Base-by-base conservation (phyloP, 2,888 invertebrate species). In the Limnephilus marmoratus region DNA sequence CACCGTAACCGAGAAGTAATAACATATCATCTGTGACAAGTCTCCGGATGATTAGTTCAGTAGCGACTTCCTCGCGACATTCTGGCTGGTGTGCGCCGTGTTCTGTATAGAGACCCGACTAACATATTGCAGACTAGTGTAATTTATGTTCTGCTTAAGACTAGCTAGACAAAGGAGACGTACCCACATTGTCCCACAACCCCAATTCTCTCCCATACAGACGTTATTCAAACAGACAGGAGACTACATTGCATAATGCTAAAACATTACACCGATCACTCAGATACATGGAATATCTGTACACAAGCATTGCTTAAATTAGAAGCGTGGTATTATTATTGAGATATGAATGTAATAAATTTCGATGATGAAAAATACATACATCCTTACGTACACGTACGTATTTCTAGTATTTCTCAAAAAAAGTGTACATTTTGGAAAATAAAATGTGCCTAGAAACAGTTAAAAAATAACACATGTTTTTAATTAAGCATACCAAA, bases 61-160 rank as follows among this genome's bases (percentile, higher is more conserved):
- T 15, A 18, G 34, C 83, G 83, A 29, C 83, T 83, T 83, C 37
- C 31, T 83, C 83, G 83, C 83, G 83, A 83, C 83, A 83, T 83
- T 34, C 37, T 83, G 83, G 83, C 24, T 12, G 83, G 7, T 24
- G 53, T 24, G 53, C 24, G 24, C 53, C 53, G 18, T 24, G 53
- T 24, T 68, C 53, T 31, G 29, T 34, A 29, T 83, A 34, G 37
- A 18, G 34, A 83, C 83, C 37, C 83, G 83, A 11, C 83, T 83
- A 83, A 83, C 83, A 83, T 83, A 83, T 83, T 83, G 83, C 83
- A 31, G 83, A 83, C 83, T 83, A 37, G 2, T 9, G 83, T 83
- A 83, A 83, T 83, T 83, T 83, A 83, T 83, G 83, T 83, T 83
- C 31, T 18, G 34, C 83, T 83, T 29, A 37, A 83, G 83, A 37